A percentile compares a stretch with the other conserved stretches of the same genome.
These are phyloP conservation scores for Listronotus bonariensis DNA, from an alignment of 1,140 invertebrate genomes.

Conservation along the genomic window DNA sequence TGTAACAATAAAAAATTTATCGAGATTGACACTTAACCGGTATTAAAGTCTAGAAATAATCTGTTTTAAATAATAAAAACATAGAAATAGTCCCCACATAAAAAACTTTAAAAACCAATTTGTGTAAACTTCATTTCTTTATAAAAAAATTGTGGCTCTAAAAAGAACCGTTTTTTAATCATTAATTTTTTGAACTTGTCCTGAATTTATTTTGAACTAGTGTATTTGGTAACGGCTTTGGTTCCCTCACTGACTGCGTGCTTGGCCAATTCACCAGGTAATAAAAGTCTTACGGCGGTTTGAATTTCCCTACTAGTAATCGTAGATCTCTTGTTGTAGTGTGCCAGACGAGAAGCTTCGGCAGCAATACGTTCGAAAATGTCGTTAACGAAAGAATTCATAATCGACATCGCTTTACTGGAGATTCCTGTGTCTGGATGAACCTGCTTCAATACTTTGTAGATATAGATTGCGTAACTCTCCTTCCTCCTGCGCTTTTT, in stretches of 20 bases:
- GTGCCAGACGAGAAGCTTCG: constrained; percentile 70
- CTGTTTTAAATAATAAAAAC: no score
- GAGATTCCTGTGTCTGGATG: constrained; percentile 72
- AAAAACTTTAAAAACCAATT: no score
- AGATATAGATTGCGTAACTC: no score
- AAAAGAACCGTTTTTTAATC: constrained; percentile 42
- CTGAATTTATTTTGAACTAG: constrained; percentile 60
- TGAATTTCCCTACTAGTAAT: constrained; percentile 62
- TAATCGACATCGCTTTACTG: constrained; percentile 66
- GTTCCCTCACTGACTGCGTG: constrained; percentile 64
- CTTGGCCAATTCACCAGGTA: constrained; percentile 66
- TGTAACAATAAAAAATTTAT: no score
- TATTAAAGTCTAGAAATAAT: no score
- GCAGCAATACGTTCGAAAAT: constrained; percentile 72
- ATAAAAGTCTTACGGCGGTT: constrained; percentile 61
- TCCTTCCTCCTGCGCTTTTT: no score
- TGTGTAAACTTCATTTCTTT: no score
- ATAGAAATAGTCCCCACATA: no score
- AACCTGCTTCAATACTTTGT: no score
- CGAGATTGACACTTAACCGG: no score
- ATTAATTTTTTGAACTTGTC: neutral
- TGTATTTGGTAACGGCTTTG: constrained; percentile 66
- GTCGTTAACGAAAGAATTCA: constrained; percentile 62
- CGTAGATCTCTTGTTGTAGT: constrained; percentile 73
- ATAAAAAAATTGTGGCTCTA: constrained; percentile 27